A percentile compares a stretch with the other conserved stretches of the same genome.
phyloP scores from a whole-genome alignment of 1,140 invertebrate species.

The Diachasma alloeum region DNA sequence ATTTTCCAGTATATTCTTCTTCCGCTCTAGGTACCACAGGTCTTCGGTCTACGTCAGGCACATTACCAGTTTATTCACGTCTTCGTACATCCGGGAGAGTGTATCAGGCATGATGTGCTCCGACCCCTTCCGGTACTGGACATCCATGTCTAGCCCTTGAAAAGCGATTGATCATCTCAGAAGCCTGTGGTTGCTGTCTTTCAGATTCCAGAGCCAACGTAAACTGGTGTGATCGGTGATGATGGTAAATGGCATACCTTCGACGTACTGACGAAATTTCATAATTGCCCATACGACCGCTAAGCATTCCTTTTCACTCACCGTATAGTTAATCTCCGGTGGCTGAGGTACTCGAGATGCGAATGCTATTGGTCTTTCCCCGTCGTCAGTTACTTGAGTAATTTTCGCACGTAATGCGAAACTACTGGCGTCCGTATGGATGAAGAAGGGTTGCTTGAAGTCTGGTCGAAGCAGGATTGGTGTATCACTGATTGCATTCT shows the following conservation, averaged over 20 bases:
- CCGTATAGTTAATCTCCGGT: background rate
- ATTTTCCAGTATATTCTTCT: background rate
- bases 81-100: background rate
- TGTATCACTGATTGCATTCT: conserved; percentile 22
- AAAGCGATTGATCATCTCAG: conserved; percentile 40
- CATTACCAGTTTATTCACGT: background rate
- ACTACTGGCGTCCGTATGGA: background rate
- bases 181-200: background rate
- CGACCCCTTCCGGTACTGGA: conserved; percentile 34
- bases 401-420: background rate
- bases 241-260: conserved; percentile 51
- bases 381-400: background rate
- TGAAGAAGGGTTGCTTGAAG: background rate
- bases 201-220: background rate
- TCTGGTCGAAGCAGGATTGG: conserved; percentile 14
- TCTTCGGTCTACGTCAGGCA: background rate
- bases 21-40: background rate
- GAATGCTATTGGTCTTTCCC: background rate
- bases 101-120: background rate
- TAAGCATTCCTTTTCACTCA: background rate
- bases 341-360: no score
- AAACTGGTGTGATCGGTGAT: conserved; percentile 58
- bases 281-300: no score
- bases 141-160: conserved; percentile 38
- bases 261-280: conserved; percentile 48